These are phyloP conservation scores for Ciconia maguari DNA, from an alignment of 2,113 vertebrate species.

Conservation along the genomic window DNA sequence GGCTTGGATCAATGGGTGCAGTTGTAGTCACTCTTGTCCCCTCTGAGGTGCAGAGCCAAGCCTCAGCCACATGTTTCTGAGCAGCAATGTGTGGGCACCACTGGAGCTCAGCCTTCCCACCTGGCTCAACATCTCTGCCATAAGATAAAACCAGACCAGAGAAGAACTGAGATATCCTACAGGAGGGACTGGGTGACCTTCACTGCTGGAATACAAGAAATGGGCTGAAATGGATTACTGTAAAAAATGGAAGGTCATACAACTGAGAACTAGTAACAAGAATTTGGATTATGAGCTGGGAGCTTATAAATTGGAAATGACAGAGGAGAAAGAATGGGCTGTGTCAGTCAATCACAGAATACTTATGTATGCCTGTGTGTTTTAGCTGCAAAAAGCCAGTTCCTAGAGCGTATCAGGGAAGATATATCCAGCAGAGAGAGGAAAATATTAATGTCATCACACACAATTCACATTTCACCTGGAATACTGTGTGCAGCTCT, in stretches of 20 bases:
- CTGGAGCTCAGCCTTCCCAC: background rate
- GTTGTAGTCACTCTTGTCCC: background rate
- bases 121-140: background rate
- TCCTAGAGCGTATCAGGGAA: background rate
- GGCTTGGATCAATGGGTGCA: background rate
- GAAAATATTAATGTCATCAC: background rate
- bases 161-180: background rate
- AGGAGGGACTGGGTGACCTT: background rate
- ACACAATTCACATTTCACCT: background rate
- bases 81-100: background rate
- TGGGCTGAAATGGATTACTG: background rate
- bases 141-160: background rate
- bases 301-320: conserved; percentile 20
- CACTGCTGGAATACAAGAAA: background rate
- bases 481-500: background rate
- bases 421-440: background rate
- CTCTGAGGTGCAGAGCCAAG: background rate
- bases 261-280: background rate
- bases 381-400: background rate
- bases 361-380: background rate
- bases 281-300: background rate
- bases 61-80: background rate
- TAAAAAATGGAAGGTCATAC: background rate
- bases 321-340: background rate
- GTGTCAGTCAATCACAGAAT: conserved; percentile 5